phyloP scores from a whole-genome alignment of 2,797 vertebrate species.

The Myotis pilosus region DNA sequence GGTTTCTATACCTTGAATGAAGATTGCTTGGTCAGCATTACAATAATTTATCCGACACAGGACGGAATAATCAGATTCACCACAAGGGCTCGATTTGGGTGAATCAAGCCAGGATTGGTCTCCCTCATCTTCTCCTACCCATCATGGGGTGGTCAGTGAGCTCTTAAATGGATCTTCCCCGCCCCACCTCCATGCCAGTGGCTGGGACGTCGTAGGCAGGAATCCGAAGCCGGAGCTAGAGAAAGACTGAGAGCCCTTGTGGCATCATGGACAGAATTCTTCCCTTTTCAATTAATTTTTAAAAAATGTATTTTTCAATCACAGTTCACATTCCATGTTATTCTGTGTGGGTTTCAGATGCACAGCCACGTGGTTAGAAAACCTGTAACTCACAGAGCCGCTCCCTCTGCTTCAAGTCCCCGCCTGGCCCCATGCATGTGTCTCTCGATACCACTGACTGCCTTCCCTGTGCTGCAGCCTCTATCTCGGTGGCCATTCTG shows the following conservation, averaged over 20 bases:
- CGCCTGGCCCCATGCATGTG: background rate
- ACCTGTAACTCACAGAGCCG: background rate
- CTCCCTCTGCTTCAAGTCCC: background rate
- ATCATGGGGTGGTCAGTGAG: fast-evolving
- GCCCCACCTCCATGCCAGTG: fast-evolving
- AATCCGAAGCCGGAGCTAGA: background rate
- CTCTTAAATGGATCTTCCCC: background rate
- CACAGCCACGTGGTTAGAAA: background rate
- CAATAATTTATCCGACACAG: background rate
- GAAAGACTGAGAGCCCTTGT: fast-evolving
- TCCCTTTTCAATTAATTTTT: background rate
- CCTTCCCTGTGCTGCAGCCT: background rate
- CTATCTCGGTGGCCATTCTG: background rate
- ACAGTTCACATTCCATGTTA: background rate
- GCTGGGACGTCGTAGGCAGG: background rate
- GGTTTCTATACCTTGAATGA: background rate
- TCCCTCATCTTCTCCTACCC: background rate
- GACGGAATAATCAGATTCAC: background rate
- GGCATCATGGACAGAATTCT: background rate
- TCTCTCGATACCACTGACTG: background rate
- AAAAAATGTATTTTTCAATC: background rate
- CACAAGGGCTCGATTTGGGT: background rate
- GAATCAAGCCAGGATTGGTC: background rate
- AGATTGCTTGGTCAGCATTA: background rate
- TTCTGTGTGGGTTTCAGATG: background rate